These are phyloP conservation scores for Orgyia antiqua DNA, from an alignment of 2,888 invertebrate genomes.

Conservation along the genomic window DNA sequence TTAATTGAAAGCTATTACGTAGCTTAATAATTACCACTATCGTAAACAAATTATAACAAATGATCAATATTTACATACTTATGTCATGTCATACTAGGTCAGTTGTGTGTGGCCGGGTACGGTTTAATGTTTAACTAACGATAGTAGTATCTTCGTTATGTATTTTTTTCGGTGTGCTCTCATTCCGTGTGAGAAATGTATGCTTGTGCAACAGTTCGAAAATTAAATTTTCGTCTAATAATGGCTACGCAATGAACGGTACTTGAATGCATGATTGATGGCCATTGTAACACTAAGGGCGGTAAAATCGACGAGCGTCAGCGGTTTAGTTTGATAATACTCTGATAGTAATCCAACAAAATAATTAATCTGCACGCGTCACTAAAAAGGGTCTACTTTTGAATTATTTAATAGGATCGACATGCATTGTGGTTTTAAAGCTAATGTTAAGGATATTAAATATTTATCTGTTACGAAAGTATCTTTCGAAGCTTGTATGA, in stretches of 20 bases:
- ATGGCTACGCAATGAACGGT: constrained; percentile 26
- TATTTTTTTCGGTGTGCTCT: constrained; percentile 27
- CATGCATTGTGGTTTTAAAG: too few relatives aligned
- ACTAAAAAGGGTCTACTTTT: too few relatives aligned
- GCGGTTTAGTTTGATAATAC: constrained; percentile 13
- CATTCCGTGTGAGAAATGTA: constrained; percentile 26
- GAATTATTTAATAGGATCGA: too few relatives aligned
- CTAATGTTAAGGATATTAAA: too few relatives aligned
- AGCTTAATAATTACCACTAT: constrained; percentile 13
- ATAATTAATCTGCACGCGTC: neutral
- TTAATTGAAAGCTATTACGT: constrained; percentile 11
- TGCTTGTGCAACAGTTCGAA: constrained; percentile 33
- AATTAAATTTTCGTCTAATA: constrained; percentile 35
- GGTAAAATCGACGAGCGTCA: constrained; percentile 17
- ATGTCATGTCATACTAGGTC: constrained; percentile 9
- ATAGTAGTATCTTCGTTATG: constrained; percentile 22
- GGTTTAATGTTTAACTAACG: constrained; percentile 28
- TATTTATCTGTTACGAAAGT: too few relatives aligned
- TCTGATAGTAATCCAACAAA: constrained; percentile 3
- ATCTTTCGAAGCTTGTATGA: too few relatives aligned
- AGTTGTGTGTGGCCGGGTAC: constrained; percentile 14
- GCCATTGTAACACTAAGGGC: constrained; percentile 11
- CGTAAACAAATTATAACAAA: constrained; percentile 15
- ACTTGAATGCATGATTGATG: constrained; percentile 41
- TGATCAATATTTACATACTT: constrained; percentile 17